Evolutionary conservation across 2,797 vertebrate genomes (phyloP).

Genomic region (Ciconia nigra): DNA sequence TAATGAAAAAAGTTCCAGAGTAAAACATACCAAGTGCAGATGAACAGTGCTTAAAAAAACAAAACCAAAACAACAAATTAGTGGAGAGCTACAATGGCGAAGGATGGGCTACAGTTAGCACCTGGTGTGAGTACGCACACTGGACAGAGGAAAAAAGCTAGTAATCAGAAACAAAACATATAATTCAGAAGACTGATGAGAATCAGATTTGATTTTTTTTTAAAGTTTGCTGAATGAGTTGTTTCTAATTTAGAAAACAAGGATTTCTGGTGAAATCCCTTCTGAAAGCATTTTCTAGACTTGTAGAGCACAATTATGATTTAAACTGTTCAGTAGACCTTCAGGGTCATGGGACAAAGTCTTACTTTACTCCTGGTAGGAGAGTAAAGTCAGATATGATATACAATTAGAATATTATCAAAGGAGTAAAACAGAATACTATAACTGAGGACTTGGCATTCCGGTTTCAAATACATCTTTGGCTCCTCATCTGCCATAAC

Average conservation of each 20-base stretch:
- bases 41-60: not conserved
- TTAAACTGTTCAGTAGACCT: not conserved
- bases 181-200: not conserved
- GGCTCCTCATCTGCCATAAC: not conserved
- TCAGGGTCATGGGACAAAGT: not conserved
- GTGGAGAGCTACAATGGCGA: not conserved
- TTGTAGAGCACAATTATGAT: not conserved
- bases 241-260: not conserved
- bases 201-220: not conserved
- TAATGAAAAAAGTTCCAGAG: not conserved
- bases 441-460: not conserved
- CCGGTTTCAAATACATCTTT: not conserved
- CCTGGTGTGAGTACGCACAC: fast-evolving
- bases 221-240: not conserved
- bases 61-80: not conserved
- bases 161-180: not conserved
- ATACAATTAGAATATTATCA: not conserved
- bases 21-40: not conserved
- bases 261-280: not conserved
- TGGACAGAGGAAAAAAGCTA: not conserved
- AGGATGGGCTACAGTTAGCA: not conserved
- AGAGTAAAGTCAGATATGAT: not conserved
- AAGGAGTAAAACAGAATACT: not conserved
- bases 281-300: not conserved
- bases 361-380: not conserved